A percentile compares a stretch with the other conserved stretches of the same genome.
phyloP scores from a whole-genome alignment of 2,888 invertebrate genomes.

The Cephus spinipes region DNA sequence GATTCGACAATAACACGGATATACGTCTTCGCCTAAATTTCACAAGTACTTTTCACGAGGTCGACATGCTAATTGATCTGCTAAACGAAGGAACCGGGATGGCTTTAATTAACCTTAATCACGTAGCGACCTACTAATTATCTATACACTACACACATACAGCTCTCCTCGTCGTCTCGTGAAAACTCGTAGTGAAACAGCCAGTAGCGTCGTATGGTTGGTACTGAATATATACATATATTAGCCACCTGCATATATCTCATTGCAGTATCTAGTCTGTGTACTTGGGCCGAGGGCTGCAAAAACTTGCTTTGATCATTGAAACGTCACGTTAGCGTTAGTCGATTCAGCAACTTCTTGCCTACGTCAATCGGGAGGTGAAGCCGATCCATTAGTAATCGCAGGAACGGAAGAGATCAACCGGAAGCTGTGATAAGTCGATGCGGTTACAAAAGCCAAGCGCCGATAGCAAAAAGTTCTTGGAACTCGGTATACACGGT shows the following conservation, averaged over 20 bases:
- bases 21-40: neutral
- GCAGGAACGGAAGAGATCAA: neutral
- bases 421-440: neutral
- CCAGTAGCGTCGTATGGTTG: neutral
- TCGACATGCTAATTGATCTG: constrained; percentile 33
- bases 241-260: neutral
- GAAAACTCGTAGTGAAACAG: neutral
- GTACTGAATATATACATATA: neutral
- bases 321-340: neutral
- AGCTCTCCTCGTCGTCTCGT: neutral
- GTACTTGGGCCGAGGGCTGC: constrained; percentile 16
- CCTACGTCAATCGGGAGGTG: neutral
- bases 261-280: neutral
- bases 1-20: neutral
- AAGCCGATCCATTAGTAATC: neutral
- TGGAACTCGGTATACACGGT: neutral
- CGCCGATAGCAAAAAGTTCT: neutral
- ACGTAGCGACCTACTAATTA: constrained; percentile 53
- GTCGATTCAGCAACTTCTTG: neutral
- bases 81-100: constrained; percentile 24
- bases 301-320: constrained; percentile 47
- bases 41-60: neutral
- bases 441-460: neutral
- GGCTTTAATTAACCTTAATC: constrained; percentile 53
- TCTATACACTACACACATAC: constrained; percentile 8